Percentiles rank a stretch among this genome's conserved stretches.
Evolutionary conservation across 30 jellyfish, hydroid and myxozoan genomes (phyloP).

Genomic region (Hydractinia echinata): DNA sequence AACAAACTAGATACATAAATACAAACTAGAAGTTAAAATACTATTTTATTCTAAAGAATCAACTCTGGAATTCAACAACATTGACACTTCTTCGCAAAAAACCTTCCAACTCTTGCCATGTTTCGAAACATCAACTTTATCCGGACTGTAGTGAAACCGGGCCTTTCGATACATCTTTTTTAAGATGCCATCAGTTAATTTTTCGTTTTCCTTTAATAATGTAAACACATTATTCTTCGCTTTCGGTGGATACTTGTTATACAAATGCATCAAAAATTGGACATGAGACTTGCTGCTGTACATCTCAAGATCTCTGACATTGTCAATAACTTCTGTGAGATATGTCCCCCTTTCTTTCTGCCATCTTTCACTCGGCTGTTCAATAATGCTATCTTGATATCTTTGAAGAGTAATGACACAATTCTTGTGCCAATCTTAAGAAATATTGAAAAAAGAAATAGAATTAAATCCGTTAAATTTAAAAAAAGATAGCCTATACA

Average conservation of each 20-base stretch:
- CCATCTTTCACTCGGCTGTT: conserved; percentile 8
- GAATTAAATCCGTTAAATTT: background rate
- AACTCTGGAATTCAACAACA: background rate
- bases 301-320: background rate
- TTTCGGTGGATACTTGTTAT: conserved; percentile 13
- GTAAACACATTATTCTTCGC: background rate
- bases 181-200: background rate
- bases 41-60: background rate
- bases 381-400: conserved; percentile 5
- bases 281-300: background rate
- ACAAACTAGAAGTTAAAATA: too few species aligned
- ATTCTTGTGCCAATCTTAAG: conserved; percentile 5
- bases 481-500: background rate
- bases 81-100: conserved; percentile 43
- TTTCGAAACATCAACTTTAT: conserved; percentile 29
- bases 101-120: conserved; percentile 61
- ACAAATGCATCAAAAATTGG: background rate
- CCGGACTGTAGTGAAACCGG: conserved; percentile 53
- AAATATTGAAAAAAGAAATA: background rate
- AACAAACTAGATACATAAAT: too few species aligned
- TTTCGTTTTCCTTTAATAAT: background rate
- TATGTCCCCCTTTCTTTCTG: background rate
- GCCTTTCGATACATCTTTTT: conserved; percentile 37
- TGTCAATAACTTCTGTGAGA: background rate
- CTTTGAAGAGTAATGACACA: background rate